Conservation (phyloP, 1,140 invertebrate genomes). For the Manduca sexta region DNA sequence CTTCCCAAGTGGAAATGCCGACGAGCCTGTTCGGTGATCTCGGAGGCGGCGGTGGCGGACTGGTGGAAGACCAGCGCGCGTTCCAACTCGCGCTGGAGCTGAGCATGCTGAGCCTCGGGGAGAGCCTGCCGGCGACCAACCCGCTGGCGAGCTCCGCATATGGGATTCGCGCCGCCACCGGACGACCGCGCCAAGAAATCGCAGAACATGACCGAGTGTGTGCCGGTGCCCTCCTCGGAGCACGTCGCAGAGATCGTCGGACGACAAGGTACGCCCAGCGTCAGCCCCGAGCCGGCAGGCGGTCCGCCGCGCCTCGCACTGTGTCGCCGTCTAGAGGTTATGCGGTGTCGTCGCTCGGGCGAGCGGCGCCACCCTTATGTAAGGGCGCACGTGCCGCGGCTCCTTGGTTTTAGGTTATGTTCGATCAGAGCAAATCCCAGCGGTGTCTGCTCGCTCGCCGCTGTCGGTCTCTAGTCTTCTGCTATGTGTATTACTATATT, state of each 20-base stretch:
- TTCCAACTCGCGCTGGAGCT: conserved; percentile 93
- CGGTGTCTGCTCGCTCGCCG: conserved; percentile 7
- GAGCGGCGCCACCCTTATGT: conserved; percentile 51
- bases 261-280: conserved; percentile 89
- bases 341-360: conserved; percentile 19
- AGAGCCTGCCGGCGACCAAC: conserved; percentile 68
- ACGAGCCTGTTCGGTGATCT: conserved; percentile 84
- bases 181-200: conserved; percentile 91
- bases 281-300: too few relatives aligned
- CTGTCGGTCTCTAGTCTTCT: background rate
- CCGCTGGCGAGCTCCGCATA: conserved; percentile 68
- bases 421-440: conserved; percentile 35
- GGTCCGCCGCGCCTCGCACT: background rate
- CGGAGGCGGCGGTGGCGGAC: conserved; percentile 78
- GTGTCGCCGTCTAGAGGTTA: conserved; percentile 27
- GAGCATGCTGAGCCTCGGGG: conserved; percentile 86
- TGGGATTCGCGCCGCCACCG: conserved; percentile 61
- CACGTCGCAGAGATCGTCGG: conserved; percentile 99
- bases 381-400: conserved; percentile 58
- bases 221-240: conserved; percentile 98
- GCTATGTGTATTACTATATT: conserved; percentile 23
- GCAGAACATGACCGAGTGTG: conserved; percentile 99
- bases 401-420: conserved; percentile 60
- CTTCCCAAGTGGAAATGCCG: conserved; percentile 79
- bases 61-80: conserved; percentile 90